phyloP scores from a whole-genome alignment of 2,797 vertebrate species.

The Brotula barbata region DNA sequence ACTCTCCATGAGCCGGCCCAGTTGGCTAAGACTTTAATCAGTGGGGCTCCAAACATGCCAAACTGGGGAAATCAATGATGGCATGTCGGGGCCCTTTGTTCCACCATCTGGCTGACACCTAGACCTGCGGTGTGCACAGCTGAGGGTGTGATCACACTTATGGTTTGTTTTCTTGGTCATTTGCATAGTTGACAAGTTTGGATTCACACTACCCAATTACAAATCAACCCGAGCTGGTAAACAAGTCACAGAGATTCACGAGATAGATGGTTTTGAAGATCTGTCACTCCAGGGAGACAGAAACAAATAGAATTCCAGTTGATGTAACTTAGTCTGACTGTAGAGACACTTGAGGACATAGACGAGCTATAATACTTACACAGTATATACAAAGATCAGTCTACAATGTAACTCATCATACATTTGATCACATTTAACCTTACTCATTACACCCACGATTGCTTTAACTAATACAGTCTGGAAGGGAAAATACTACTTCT shows the following conservation, averaged over 20 bases:
- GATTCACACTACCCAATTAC: conserved; percentile 21
- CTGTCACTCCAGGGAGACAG: conserved; percentile 32
- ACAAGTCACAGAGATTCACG: conserved; percentile 8
- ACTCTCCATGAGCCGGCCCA: conserved; percentile 26
- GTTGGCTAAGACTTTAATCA: conserved; percentile 50
- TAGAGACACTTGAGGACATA: too few relatives aligned
- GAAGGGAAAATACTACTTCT: too few relatives aligned
- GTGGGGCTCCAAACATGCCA: conserved; percentile 38
- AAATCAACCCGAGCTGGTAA: background rate
- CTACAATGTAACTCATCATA: conserved; percentile 1
- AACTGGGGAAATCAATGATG: conserved; percentile 54
- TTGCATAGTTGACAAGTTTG: conserved; percentile 44
- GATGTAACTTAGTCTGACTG: conserved; percentile 54
- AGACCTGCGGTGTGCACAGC: conserved; percentile 24
- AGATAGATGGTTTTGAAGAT: conserved; percentile 22
- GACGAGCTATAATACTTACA: too few relatives aligned
- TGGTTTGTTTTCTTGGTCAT: conserved; percentile 23
- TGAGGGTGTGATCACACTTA: conserved; percentile 56
- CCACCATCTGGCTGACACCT: conserved; percentile 33
- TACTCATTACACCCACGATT: conserved; percentile 20
- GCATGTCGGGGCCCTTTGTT: conserved; percentile 44
- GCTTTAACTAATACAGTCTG: too few relatives aligned
- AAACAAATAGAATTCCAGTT: conserved; percentile 41
- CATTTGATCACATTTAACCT: conserved; percentile 37
- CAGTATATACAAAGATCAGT: conserved; percentile 8